phyloP scores from a whole-genome alignment of 2,113 vertebrate genomes.

The Telmatochromis sp. region DNA sequence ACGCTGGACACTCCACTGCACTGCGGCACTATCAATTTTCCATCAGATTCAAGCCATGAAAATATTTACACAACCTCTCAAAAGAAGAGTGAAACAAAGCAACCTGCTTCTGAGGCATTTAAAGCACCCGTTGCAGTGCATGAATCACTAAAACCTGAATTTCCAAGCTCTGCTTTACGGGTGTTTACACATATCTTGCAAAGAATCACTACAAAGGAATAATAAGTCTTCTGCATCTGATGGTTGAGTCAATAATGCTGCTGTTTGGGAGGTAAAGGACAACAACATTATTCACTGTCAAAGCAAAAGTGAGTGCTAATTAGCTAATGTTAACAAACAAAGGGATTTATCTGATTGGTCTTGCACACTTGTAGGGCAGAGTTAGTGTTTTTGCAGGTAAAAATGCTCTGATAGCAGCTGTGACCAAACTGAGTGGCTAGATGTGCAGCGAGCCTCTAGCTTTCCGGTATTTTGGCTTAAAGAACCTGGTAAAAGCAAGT shows the following conservation, averaged over 20 bases:
- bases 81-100: not conserved
- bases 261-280: not conserved
- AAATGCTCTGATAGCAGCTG: not conserved
- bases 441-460: not conserved
- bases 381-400: not conserved
- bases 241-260: not conserved
- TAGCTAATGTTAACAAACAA: not conserved
- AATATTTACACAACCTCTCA: not conserved
- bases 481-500: not conserved
- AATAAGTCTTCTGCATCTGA: not conserved
- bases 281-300: not conserved
- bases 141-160: not conserved
- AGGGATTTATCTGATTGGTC: not conserved
- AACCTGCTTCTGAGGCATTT: not conserved
- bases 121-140: accelerated
- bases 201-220: not conserved
- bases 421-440: not conserved
- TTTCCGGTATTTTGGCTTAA: not conserved
- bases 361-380: not conserved
- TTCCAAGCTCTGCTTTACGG: not conserved
- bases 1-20: not conserved
- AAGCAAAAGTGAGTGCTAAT: not conserved
- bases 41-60: not conserved
- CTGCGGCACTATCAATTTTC: not conserved
- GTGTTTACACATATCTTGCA: not conserved